A percentile compares a stretch with the other conserved stretches of the same genome.
Conservation (phyloP, 2,888 invertebrate genomes). For the Ichneumoninae sp. region DNA sequence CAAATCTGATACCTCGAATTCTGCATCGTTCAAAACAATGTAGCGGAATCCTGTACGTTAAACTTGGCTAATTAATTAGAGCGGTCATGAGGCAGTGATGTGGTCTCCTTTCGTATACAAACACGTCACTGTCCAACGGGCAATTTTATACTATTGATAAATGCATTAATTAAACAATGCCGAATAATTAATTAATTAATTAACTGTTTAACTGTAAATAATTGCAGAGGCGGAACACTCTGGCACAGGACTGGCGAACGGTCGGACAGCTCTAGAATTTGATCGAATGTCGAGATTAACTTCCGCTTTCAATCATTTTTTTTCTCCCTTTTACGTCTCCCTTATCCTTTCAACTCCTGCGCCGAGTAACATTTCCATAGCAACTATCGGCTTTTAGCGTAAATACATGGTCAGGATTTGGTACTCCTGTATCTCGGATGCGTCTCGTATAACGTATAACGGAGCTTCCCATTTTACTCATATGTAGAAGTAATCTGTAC, state of each 20-base stretch:
- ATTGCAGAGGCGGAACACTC: too few relatives aligned
- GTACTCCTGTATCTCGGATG: background rate
- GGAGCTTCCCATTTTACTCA: background rate
- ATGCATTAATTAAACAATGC: background rate
- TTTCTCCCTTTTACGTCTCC: background rate
- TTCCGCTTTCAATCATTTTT: too few relatives aligned
- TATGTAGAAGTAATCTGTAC: background rate
- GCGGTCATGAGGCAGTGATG: background rate
- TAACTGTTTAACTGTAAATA: background rate
- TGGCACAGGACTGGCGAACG: too few relatives aligned
- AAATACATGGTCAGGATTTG: background rate
- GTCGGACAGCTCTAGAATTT: too few relatives aligned
- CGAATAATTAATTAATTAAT: background rate
- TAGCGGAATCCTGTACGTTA: background rate
- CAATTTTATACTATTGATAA: background rate
- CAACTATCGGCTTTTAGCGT: background rate
- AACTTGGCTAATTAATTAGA: background rate
- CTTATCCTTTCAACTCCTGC: too few relatives aligned
- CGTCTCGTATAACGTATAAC: background rate
- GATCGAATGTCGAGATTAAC: too few relatives aligned
- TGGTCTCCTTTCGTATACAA: background rate
- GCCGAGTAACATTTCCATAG: background rate
- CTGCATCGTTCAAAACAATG: background rate
- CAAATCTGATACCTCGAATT: constrained; percentile 2
- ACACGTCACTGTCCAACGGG: background rate